phyloP scores from a whole-genome alignment of 2,888 invertebrate genomes.

The Pseudanteris insignis region DNA sequence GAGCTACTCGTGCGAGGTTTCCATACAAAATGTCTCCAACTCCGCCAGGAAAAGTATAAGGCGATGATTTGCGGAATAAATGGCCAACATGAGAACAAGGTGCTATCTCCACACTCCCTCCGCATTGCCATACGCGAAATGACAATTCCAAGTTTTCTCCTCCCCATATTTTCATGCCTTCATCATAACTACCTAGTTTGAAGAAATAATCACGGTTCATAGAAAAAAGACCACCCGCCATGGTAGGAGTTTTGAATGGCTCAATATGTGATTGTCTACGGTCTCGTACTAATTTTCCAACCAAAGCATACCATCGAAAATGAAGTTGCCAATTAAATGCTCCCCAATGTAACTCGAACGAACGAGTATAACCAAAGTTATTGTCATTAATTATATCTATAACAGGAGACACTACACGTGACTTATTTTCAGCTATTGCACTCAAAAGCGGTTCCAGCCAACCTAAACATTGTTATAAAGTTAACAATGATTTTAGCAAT shows the following conservation, averaged over 20 bases:
- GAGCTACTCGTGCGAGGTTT: slow-evolving; percentile 91
- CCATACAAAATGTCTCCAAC: slow-evolving; percentile 86
- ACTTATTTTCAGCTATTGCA: slow-evolving; percentile 73
- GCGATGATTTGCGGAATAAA: slow-evolving; percentile 90
- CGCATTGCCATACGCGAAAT: slow-evolving; percentile 96
- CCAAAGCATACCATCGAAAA: slow-evolving; percentile 85
- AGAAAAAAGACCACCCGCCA: slow-evolving; percentile 95
- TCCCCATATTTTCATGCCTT: slow-evolving; percentile 90
- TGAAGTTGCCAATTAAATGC: slow-evolving; percentile 98
- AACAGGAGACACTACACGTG: slow-evolving; percentile 80
- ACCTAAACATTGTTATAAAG: slow-evolving; percentile 64
- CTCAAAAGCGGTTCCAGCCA: slow-evolving; percentile 81
- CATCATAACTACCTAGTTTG: slow-evolving; percentile 81
- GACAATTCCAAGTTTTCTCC: slow-evolving; percentile 98
- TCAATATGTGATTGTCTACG: slow-evolving; percentile 74
- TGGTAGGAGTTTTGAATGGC: slow-evolving; percentile 83
- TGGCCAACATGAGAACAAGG: slow-evolving; percentile 95
- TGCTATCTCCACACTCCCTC: slow-evolving; percentile 88
- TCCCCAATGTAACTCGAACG: slow-evolving; percentile 96
- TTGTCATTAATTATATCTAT: slow-evolving; percentile 96
- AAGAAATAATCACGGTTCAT: slow-evolving; percentile 88
- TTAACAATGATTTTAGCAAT: neutral
- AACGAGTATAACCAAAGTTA: slow-evolving; percentile 89
- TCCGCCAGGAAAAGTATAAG: slow-evolving; percentile 95
- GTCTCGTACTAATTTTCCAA: slow-evolving; percentile 73